Evolutionary conservation across 2,113 vertebrate genomes (phyloP), one percentile per base, ranked within the genome.

Genomic region (Rousettus leschenaultii): DNA sequence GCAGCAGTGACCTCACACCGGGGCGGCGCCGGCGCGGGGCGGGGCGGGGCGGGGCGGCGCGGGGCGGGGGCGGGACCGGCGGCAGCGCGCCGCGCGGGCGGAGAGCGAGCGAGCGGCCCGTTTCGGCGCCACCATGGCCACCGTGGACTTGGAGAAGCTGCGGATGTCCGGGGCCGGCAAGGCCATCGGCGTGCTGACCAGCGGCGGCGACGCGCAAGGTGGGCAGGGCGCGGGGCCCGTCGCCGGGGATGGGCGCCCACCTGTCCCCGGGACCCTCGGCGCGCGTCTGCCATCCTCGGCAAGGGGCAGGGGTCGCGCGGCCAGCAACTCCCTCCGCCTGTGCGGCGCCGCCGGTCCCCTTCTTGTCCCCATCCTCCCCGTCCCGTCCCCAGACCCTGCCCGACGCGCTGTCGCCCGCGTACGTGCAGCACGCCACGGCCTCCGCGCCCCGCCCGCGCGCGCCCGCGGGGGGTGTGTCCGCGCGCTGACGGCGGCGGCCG

Each of bases 191-290:
- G 99, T 99, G 77, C 97, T 99, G 95, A 99, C 99, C 89, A 99
- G 99, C 97, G 99, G 99, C 63, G 99, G 99, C 95, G 99, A 99
- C 96, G 99, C 99, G 84, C 99, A 99, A 99, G 99, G 99, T 99
- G 48, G n/a, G 28, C 35, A 26, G 74, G 53, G 38, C 12, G n/a
- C 26, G 24, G 48, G 45, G 40, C 7, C 13, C 2, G 53, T 22
- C 21, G 65, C n/a, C 2, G 28, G 88, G 57, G 40, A 35, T 73
- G 35, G n/a, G 43, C 16, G 13, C 3, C 38, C 18, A 1, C n/a
- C 48, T 16, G 55, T 40, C 18, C 15, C 65, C 21, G 30, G 24
- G 35, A 22, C 40, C 55, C 53, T 13, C 38, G 0, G 15, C 45
- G 73, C 12, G 59, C 24, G 12, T 26, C 59, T 21, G 19, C 55